Evolutionary conservation across 2,888 invertebrate genomes (phyloP).

Genomic region (Erannis defoliaria): DNA sequence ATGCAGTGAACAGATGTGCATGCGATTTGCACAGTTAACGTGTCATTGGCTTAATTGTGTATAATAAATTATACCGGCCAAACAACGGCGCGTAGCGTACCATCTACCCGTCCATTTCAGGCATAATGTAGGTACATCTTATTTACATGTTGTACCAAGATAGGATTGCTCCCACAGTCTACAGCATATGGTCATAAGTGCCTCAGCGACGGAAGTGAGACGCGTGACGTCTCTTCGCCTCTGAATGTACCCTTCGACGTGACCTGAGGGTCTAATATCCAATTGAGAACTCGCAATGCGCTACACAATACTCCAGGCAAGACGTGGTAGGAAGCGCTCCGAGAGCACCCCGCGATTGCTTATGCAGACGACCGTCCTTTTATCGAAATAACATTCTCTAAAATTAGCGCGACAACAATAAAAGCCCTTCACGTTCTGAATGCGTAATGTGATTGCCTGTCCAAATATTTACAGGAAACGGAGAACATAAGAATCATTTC

Average conservation of each 20-base stretch:
- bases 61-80: slow-evolving; percentile 20
- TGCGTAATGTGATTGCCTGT: slow-evolving; percentile 51
- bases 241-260: slow-evolving; percentile 69
- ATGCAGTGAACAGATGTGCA: slow-evolving; percentile 25
- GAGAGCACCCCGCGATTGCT: slow-evolving; percentile 42
- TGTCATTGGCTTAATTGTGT: slow-evolving; percentile 29
- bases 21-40: slow-evolving; percentile 28
- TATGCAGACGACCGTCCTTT: slow-evolving; percentile 38
- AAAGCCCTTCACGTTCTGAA: slow-evolving; percentile 45
- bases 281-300: slow-evolving; percentile 54
- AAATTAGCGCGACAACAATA: slow-evolving; percentile 55
- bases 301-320: slow-evolving; percentile 47
- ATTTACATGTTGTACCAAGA: slow-evolving; percentile 44
- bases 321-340: slow-evolving; percentile 52
- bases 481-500: slow-evolving; percentile 53
- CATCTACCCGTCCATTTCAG: slow-evolving; percentile 5
- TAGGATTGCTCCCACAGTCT: slow-evolving; percentile 46
- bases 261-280: slow-evolving; percentile 67
- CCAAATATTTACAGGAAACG: slow-evolving; percentile 52
- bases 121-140: slow-evolving; percentile 18
- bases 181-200: slow-evolving; percentile 63
- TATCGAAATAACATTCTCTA: slow-evolving; percentile 46
- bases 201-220: slow-evolving; percentile 73
- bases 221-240: slow-evolving; percentile 74
- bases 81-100: not conserved